These are phyloP conservation scores for Pseudonaja textilis DNA, from an alignment of 2,113 vertebrate species.

Conservation along the genomic window DNA sequence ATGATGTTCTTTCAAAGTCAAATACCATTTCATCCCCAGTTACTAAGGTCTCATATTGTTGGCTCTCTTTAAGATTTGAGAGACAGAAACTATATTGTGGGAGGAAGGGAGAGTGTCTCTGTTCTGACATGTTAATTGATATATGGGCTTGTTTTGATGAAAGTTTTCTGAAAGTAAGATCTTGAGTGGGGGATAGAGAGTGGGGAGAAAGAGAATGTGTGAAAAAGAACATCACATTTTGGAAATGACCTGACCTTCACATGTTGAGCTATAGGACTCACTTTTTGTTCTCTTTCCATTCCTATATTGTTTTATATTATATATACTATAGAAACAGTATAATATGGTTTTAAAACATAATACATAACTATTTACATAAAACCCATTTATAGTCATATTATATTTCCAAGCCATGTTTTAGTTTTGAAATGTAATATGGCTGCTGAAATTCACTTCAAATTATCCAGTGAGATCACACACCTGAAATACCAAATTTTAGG, in stretches of 20 bases:
- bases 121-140: background rate
- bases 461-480: background rate
- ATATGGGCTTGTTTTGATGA: background rate
- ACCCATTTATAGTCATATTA: background rate
- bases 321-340: background rate
- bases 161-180: background rate
- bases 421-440: background rate
- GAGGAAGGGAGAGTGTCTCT: background rate
- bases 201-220: background rate
- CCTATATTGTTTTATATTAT: background rate
- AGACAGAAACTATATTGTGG: background rate
- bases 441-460: background rate
- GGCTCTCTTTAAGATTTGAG: background rate
- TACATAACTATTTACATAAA: background rate
- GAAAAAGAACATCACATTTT: background rate
- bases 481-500: background rate
- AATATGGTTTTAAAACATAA: background rate
- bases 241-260: background rate
- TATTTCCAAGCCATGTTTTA: background rate
- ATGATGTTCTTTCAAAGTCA: background rate
- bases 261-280: background rate
- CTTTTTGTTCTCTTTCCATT: background rate
- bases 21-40: background rate
- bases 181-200: background rate
- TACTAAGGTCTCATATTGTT: background rate